A percentile compares a stretch with the other conserved stretches of the same genome.
Conservation (phyloP, 2,113 vertebrate species). For the western clawed frog (Xenopus tropicalis) region UCB_Xtro_10.0 CM004443.2:141970001-141970500, state of each 20-base stretch:
- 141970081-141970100: constrained; percentile 72
- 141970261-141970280: constrained; percentile 51
- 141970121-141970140: constrained; percentile 88
- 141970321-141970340: constrained; percentile 48
- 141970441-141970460: constrained; percentile 93
- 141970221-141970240: constrained; percentile 71
- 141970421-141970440: constrained; percentile 90
- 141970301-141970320: constrained; percentile 43
- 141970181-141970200: constrained; percentile 81
- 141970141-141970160: constrained; percentile 70
- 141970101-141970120: constrained; percentile 89
- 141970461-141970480: not conserved
- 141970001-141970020: too few relatives aligned
- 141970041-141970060: not conserved
- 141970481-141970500: too few relatives aligned
- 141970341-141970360: constrained; percentile 48
- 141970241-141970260: constrained; percentile 53
- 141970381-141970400: constrained; percentile 81
- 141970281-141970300: constrained; percentile 25
- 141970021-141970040: too few relatives aligned
- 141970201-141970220: constrained; percentile 90
- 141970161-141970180: constrained; percentile 64
- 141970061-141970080: constrained; percentile 67
- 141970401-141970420: constrained; percentile 89
- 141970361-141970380: constrained; percentile 74